Evolutionary conservation across 2,797 vertebrate species (phyloP).

Genomic region (Aythya fuligula): DNA sequence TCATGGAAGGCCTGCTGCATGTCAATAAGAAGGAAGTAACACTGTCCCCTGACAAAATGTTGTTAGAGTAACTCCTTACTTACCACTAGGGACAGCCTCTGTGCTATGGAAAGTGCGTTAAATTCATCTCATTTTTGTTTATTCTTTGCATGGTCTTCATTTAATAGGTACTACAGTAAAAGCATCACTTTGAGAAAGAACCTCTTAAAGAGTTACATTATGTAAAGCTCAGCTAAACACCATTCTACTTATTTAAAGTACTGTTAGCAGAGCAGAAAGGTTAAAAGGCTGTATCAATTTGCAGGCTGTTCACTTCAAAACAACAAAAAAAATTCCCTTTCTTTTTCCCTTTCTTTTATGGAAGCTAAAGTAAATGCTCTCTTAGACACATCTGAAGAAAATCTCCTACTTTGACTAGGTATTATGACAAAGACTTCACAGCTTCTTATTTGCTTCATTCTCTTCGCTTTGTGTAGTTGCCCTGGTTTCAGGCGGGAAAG

Average conservation of each 20-base stretch:
- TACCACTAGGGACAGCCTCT: background rate
- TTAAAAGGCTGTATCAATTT: background rate
- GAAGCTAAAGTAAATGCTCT: background rate
- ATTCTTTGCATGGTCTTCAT: background rate
- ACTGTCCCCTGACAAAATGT: background rate
- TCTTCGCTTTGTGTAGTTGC: background rate
- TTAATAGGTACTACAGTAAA: background rate
- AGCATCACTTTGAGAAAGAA: background rate
- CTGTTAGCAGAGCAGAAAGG: background rate
- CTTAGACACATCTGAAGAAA: background rate
- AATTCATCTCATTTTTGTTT: background rate
- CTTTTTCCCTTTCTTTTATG: background rate
- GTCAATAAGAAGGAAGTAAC: background rate
- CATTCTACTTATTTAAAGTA: background rate
- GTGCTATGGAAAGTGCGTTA: background rate
- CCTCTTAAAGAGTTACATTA: background rate
- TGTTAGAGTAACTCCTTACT: background rate
- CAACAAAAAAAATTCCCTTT: background rate
- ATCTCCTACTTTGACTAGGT: background rate
- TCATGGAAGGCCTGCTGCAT: background rate
- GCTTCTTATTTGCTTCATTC: background rate
- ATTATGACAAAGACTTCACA: background rate
- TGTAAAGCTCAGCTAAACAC: background rate
- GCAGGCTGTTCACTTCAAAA: background rate
- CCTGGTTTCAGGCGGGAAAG: too few relatives aligned